Evolutionary conservation across 2,888 invertebrate species (phyloP), one percentile per base, ranked within the genome.

Genomic region (Dynastes maya): DNA sequence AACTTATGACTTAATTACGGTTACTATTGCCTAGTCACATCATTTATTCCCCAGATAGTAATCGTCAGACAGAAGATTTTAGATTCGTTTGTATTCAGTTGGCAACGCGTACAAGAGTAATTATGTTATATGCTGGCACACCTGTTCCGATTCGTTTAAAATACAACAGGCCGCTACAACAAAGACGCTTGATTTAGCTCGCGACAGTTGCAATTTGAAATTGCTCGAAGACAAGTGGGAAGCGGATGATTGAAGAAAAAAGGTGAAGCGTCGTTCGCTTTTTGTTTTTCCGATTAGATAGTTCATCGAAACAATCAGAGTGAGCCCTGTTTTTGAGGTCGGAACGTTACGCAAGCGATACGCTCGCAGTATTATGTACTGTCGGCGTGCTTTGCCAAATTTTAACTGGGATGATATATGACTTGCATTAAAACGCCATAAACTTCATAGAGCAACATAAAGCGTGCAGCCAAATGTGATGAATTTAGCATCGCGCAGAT

Each of bases 31-130:
- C 40, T 51, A 37, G 37, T 40, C 37, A 55, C 37, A 0, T 32
- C 37, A 55, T 27, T 55, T 71, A 16, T 55, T 37, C 71, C 27
- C 4, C 8, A 29, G 71, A 71, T 71, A 71, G 37, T 16, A 4
- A 71, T 71, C 71, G 2, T 27, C n/a, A 2, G 51, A 13, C 11
- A 55, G 22, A 58, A 37, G 71, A 71, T 58, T n/a, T 55, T 29
- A 71, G 37, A 37, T 58, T 58, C 37, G 32, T 40, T 58, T 55
- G 58, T 37, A 71, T 71, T 71, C 71, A 40, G 32, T 71, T 71
- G 37, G 71, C 71, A 71, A 71, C 37, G 55, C 40, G 71, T 22
- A 37, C 71, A 37, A 58, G 71, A 55, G 16, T 71, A 71, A 71
- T 71, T 71, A 58, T 58, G 58, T 40, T 71, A 40, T 58, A 40